Evolutionary conservation across 2,113 vertebrate species (phyloP).

Genomic region (Macquaria australasica): DNA sequence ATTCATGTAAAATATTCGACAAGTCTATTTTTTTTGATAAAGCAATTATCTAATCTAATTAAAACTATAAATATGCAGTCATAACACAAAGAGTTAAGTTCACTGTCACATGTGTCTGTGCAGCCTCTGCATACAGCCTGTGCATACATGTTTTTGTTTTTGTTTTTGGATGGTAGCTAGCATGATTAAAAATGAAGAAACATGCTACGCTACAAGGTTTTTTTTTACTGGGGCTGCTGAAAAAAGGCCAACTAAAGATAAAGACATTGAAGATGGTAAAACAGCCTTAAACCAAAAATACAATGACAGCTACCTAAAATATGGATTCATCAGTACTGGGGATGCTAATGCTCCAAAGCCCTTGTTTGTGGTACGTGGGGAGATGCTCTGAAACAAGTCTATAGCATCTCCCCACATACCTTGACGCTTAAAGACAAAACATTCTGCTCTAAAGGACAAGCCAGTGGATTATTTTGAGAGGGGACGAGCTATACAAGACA

Average conservation of each 20-base stretch:
- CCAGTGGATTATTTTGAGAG: neutral
- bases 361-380: neutral
- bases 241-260: neutral
- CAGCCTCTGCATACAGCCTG: neutral
- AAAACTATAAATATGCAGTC: neutral
- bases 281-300: neutral
- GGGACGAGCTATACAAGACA: neutral
- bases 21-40: too few species aligned
- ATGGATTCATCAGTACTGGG: neutral
- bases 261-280: neutral
- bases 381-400: neutral
- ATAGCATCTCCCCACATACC: neutral
- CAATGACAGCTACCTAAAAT: neutral
- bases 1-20: too few species aligned
- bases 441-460: neutral
- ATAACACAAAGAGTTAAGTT: neutral
- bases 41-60: neutral
- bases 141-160: too few species aligned
- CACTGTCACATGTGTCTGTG: too few species aligned
- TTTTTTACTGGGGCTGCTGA: neutral
- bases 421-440: neutral
- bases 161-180: neutral
- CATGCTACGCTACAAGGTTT: too few species aligned
- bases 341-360: neutral
- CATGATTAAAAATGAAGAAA: neutral